These are phyloP conservation scores for Drosophila melanogaster DNA, from an alignment of 1,140 invertebrate species.

Conservation along the genomic window DNA sequence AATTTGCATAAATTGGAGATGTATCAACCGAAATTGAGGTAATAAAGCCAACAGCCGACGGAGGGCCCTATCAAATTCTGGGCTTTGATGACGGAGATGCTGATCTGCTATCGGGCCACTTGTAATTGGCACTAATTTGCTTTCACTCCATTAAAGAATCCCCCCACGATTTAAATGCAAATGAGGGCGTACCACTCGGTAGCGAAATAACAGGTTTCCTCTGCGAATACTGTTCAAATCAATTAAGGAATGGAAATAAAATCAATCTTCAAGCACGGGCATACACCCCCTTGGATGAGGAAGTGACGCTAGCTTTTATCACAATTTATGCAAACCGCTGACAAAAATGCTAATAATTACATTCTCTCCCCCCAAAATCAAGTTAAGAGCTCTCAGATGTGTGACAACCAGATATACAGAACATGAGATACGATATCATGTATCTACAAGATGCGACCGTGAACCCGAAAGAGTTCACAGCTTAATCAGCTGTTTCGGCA, in stretches of 20 bases:
- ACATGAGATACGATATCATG: conserved; percentile 14
- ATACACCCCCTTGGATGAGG: conserved; percentile 34
- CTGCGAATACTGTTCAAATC: conserved; percentile 46
- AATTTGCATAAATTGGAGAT: conserved; percentile 75
- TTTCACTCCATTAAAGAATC: conserved; percentile 46
- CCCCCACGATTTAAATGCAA: conserved; percentile 60
- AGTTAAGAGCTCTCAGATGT: conserved; percentile 17
- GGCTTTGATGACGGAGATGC: conserved; percentile 24
- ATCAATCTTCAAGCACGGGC: conserved; percentile 42
- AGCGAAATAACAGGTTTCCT: conserved; percentile 23
- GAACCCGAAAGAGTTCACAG: conserved; percentile 54
- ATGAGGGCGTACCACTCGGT: conserved; percentile 57
- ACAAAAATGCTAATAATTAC: conserved; percentile 45
- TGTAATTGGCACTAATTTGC: conserved; percentile 61
- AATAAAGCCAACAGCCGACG: conserved; percentile 24
- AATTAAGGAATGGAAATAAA: conserved; percentile 64
- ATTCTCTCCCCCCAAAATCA: conserved; percentile 30
- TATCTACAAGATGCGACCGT: conserved; percentile 28
- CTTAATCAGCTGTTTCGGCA: conserved; percentile 39
- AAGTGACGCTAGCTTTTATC: conserved; percentile 40
- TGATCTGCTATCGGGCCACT: conserved; percentile 28
- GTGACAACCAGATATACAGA: conserved; percentile 28
- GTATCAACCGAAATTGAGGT: conserved; percentile 59
- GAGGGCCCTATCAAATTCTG: conserved; percentile 22
- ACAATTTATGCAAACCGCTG: conserved; percentile 48